Evolutionary conservation across 2,797 vertebrate genomes (phyloP), one percentile per base, ranked within the genome.

Genomic region (Hylomyscus alleni): DNA sequence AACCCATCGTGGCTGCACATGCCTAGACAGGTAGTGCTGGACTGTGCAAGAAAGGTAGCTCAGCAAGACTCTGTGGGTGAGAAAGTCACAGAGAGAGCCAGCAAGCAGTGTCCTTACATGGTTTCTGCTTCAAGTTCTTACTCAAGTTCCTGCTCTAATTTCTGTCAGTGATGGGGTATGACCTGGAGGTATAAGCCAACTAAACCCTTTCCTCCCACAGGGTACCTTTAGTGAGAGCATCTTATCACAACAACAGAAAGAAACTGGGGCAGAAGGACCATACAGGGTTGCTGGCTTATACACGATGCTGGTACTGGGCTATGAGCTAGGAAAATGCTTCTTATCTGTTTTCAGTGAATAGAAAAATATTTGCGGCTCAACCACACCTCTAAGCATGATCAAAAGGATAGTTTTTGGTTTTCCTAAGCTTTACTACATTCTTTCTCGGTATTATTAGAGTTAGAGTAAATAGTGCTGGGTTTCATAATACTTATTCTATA

Each of bases 321-420:
- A 44, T 14, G 2, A 14, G 22, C 88, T 86, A 72, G 56, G 76
- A 91, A 95, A 78, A 26, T 52, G 4, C 76, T 85, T 26, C 52
- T 37, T 88, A 75, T 56, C 62, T 76, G 58, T 81, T 88, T 76
- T 73, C 20, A 15, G 34, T 58, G 31, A 44, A 34, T 44, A 54
- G 76, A 90, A 94, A 91, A 84, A 89, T 52, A 89, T 88, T 91
- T 93, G 29, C 19, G 31, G 62, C 62, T 95, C 80, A 67, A 73
- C 31, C 1, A 2, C 2, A 87, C 22, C 80, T 83, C 7, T 40
- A 9, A 69, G 72, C 69, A 14, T 84, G 65, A n/a, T 40, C 58
- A 11, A 76, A 87, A 22, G 34, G 26, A 76, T 29, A 75, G 52
- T 65, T 93, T 47, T 95, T 95, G n/a, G 29, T 95, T 80, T 56